Base-by-base conservation (phyloP, 2,888 invertebrate genomes). In the Apotomis turbidana region DNA sequence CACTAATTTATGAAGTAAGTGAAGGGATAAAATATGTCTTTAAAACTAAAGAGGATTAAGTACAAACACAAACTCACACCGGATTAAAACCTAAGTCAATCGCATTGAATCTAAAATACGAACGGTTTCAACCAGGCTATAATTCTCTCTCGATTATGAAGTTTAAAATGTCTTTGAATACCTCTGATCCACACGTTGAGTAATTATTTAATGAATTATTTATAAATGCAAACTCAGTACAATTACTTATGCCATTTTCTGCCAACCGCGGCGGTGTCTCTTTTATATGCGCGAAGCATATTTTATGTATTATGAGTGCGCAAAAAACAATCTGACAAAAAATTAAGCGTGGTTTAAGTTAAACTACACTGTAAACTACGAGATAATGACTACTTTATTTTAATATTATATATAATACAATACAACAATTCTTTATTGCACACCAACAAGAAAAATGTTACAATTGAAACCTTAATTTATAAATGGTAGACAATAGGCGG, bases 161-260 rank as follows among this genome's bases (percentile, higher is more conserved):
- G 6, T 10, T 41, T 15, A 4, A 8, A 46, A 54, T 49, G 63
- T 67, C 62, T 62, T 68, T 72, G 72, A 67, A 63, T 63, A 68
- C 44, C 36, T 61, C 52, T 59, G 51, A 62, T 68, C 58, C 68
- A 63, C 54, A 49, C 68, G 68, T 59, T 51, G 68, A 68, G 63
- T 68, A 68, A 72, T 72, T 68, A 68, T 68, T 72, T 68, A 63
- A 68, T 68, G 72, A 63, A 72, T 72, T 68, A 72, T 68, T 57
- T 68, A 68, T 72, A 59, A 68, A 57, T 58, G 62, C 67, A 60
- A 67, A 60, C 66, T 67, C 62, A 52, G 44, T 63, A 68, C 63
- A 72, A 68, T 72, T 68, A 72, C 58, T 70, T 62, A 62, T 60
- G 54, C 68, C 15, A 63, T 68, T 68, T 68, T 68, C 72, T 68